Conservation (phyloP, 2,797 vertebrate species). For the Enteromius treurensis region DNA sequence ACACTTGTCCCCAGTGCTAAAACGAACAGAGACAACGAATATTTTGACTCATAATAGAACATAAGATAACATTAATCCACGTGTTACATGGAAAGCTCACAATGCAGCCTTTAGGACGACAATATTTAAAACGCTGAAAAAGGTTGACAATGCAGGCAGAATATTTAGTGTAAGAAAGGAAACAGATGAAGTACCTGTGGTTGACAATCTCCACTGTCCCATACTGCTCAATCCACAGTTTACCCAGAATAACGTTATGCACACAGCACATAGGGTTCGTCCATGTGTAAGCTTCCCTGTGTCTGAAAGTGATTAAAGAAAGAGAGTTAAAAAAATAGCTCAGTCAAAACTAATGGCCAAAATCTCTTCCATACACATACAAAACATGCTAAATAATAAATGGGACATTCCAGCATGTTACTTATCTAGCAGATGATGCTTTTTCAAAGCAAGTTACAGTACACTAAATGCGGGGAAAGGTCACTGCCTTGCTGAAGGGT, state of each 20-base stretch:
- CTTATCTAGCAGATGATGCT: not conserved
- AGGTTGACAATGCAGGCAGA: not conserved
- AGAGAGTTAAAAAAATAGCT: not conserved
- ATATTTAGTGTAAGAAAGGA: not conserved
- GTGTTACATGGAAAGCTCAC: not conserved
- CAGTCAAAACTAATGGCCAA: not conserved
- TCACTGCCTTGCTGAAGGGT: not conserved
- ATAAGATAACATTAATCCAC: not conserved
- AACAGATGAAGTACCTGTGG: constrained; percentile 84
- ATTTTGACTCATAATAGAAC: not conserved
- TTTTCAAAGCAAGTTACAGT: not conserved
- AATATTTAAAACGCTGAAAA: not conserved
- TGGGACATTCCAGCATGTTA: not conserved
- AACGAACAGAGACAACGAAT: constrained; percentile 10
- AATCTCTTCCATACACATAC: not conserved
- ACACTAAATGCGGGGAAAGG: not conserved
- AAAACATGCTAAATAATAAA: constrained; percentile 16
- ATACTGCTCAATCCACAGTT: constrained; percentile 98
- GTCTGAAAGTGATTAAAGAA: constrained; percentile 71
- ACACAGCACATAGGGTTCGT: constrained; percentile 96
- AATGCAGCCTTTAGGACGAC: not conserved
- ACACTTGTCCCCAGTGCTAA: constrained; percentile 94
- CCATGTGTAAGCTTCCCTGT: constrained; percentile 95
- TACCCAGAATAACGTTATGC: constrained; percentile 96
- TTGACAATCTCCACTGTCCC: constrained; percentile 93